A percentile compares a stretch with the other conserved stretches of the same genome.
Evolutionary conservation across 2,888 invertebrate species (phyloP).

Genomic region (Acrocera orbiculus): DNA sequence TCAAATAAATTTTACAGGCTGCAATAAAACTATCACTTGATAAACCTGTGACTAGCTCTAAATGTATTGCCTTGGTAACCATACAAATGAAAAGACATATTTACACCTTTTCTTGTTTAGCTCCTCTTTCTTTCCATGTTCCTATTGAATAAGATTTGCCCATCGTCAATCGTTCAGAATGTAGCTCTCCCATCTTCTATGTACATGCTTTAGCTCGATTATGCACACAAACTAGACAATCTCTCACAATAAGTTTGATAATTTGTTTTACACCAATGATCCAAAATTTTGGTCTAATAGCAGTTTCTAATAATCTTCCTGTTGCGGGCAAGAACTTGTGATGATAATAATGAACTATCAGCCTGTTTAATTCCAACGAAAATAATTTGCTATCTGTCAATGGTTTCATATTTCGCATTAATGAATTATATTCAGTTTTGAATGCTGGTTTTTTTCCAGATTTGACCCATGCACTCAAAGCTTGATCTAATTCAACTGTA

Average conservation of each 20-base stretch:
- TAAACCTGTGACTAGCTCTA: slow-evolving; percentile 2
- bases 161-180: background rate
- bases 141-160: slow-evolving; percentile 2
- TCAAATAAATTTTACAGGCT: slow-evolving; percentile 10
- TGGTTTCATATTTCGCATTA: background rate
- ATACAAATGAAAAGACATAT: slow-evolving; percentile 4
- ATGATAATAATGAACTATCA: background rate
- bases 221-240: slow-evolving; percentile 7
- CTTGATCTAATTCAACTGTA: background rate
- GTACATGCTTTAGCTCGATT: slow-evolving; percentile 5
- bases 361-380: background rate
- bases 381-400: background rate
- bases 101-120: slow-evolving; percentile 1
- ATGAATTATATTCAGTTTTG: background rate
- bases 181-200: slow-evolving; percentile 11
- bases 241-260: slow-evolving; percentile 1
- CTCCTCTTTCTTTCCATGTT: background rate
- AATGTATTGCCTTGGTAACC: slow-evolving; percentile 2
- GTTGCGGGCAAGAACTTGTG: background rate
- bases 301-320: background rate
- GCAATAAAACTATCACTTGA: slow-evolving; percentile 14
- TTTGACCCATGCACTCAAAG: background rate
- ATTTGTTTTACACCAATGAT: background rate
- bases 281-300: slow-evolving; percentile 1
- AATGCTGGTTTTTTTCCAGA: background rate